Conservation (phyloP, 2,888 invertebrate species). For the Cephus pulcher region DNA sequence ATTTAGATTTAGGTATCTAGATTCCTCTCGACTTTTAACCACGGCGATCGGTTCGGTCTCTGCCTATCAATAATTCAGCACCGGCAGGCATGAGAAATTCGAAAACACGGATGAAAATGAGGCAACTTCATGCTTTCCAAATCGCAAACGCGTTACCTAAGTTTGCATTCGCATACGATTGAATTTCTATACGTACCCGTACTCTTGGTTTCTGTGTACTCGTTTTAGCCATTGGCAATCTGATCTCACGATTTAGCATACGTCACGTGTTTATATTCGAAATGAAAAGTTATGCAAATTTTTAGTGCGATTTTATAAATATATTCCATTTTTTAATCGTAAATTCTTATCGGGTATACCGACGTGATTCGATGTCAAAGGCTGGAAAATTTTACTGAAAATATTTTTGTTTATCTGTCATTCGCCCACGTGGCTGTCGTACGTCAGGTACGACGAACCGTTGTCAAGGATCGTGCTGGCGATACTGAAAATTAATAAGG, state of each 20-base stretch:
- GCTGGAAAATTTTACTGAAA: neutral
- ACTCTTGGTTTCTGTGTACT: neutral
- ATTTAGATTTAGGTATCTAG: slow-evolving; percentile 10
- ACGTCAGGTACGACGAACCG: neutral
- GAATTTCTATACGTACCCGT: slow-evolving; percentile 28
- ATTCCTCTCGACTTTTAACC: slow-evolving; percentile 14
- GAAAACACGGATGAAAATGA: slow-evolving; percentile 40
- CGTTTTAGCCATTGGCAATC: neutral
- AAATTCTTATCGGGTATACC: neutral
- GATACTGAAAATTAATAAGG: neutral
- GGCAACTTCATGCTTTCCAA: slow-evolving; percentile 18
- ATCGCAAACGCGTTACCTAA: slow-evolving; percentile 29
- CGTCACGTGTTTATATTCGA: neutral
- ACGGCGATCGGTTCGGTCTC: slow-evolving; percentile 15
- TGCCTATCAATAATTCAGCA: slow-evolving; percentile 52
- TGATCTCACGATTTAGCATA: neutral
- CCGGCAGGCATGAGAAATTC: slow-evolving; percentile 29
- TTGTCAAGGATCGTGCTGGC: neutral
- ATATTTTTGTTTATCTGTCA: neutral
- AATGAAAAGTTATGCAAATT: neutral
- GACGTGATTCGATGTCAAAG: neutral
- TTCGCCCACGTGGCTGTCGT: neutral
- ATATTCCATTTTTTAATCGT: neutral
- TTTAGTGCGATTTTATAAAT: neutral
- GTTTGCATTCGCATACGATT: slow-evolving; percentile 26